These are phyloP conservation scores for Trypoxylus dichotomus DNA, from an alignment of 1,140 invertebrate species.

Conservation along the genomic window DNA sequence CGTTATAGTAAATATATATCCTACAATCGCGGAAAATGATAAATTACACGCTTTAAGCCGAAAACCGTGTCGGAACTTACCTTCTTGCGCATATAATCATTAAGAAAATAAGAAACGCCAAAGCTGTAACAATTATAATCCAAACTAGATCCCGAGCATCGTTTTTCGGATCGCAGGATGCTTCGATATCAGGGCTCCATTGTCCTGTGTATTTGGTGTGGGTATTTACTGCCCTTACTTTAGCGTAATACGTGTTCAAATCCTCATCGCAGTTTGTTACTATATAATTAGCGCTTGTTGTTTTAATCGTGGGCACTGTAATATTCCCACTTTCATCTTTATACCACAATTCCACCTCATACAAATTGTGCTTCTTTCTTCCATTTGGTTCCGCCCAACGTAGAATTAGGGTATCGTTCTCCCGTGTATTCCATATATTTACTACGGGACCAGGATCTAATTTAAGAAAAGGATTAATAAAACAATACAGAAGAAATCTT, in stretches of 20 bases:
- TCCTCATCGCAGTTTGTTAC: neutral
- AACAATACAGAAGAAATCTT: too few species aligned
- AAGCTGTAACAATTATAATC: neutral
- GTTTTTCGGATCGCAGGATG: neutral
- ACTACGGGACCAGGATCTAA: neutral
- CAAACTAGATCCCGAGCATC: neutral
- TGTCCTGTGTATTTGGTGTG: constrained; percentile 49
- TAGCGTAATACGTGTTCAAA: constrained; percentile 21
- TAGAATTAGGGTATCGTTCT: neutral
- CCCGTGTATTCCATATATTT: neutral
- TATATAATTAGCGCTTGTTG: neutral
- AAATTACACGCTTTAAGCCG: neutral
- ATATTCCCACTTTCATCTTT: neutral
- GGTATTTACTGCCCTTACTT: constrained; percentile 45
- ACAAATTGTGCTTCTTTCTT: neutral
- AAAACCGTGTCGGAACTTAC: neutral
- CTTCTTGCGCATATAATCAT: neutral
- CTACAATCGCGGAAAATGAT: constrained; percentile 43
- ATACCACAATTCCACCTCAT: neutral
- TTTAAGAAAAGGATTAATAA: neutral
- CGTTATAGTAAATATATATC: constrained; percentile 56
- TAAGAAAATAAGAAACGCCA: neutral
- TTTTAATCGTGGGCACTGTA: neutral
- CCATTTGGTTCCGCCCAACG: neutral
- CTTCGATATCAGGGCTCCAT: constrained; percentile 53